Base-by-base conservation (phyloP, 2,888 invertebrate species). In the Oligia fasciuncula region DNA sequence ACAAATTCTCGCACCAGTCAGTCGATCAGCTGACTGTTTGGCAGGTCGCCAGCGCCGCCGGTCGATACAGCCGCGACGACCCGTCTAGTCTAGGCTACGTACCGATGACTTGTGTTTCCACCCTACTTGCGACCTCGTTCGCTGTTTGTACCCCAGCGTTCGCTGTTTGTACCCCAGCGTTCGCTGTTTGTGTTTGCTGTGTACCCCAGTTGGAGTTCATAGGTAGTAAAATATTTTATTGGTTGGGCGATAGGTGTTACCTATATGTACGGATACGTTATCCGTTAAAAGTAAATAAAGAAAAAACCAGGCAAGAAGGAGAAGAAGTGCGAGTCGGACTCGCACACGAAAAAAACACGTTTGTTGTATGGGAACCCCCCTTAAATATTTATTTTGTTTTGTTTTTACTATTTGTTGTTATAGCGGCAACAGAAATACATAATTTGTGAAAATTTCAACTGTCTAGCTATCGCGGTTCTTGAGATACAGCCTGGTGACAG, bases 21-120 rank as follows among this genome's bases (percentile, higher is more conserved):
- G 43, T 62, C 65, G 80, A 81, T 81, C 90, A 87, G 90, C 84
- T 88, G 89, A 75, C 78, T 70, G 79, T 14, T 77, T 91, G 91
- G 91, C 89, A 68, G 73, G 67, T 63, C 71, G 90, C 90, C 90
- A 90, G 77, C n/a, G 40, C 76, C 51, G 54, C 68, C 80, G 90
- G 85, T 90, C 91, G 87, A 90, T 90, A 90, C 67, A 51, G 51
- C 76, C 77, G 74, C 72, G 77, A 51, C 81, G 73, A 80, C 77
- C 77, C 83, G 74, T 82, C 82, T 79, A 78, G 90, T 84, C 88
- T 88, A 51, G 79, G 67, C 9, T 67, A 76, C 69, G 57, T 76
- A 71, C 80, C 77, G 54, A 67, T 74, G 11, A 74, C 67, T 79
- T 63, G 72, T 76, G 69, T 63, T 73, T 79, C 49, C 63, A 80